Base-by-base conservation (phyloP, 53 echinoderm and acorn worm species). In the Echinarachnius parma region DNA sequence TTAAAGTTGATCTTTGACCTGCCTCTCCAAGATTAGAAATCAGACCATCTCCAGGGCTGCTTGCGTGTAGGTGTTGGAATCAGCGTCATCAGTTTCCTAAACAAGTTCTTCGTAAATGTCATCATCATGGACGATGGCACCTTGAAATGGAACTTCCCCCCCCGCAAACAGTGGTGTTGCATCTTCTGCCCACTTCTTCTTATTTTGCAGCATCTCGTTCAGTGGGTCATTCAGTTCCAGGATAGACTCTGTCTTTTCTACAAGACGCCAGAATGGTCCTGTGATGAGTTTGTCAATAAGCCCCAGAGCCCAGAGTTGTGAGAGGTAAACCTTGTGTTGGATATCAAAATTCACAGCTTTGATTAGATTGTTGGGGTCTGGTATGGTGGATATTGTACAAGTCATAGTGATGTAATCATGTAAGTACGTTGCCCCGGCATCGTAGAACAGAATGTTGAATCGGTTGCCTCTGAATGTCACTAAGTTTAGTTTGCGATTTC, bases 211-310 rank as follows among this genome's bases (percentile, higher is more conserved):
- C 75, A 79, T 72, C 25, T 85, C 24, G 26, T 46, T n/a, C 5
- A 85, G 75, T 29, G 53, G 34, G 32, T 48, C 35, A 62, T 85
- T 79, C 9, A 85, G 47, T 2, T 74, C 79, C 35, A 85, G 28
- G 10, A 79, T 64, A 46, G 75, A 80, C 11, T 42, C 31, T 16
- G 53, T 64, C 9, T 21, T n/a, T 61, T 71, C 64, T 19, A 71
- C 48, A 13, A 66, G 34, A 24, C 80, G 42, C 88, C 88, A 88
- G 60, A 75, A 88, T 28, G 88, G 88, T 34, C 80, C 83, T 37
- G 88, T 88, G 8, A 88, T 60, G 11, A 83, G 24, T 58, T 88
- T 83, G 60, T 83, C 79, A 18, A 83, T 74, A 23, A 87, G 60
- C 14, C 68, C 83, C 20, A 79, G 53, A 22, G 83, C 88, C 34